These are phyloP conservation scores for Meleagris gallopavo DNA, from an alignment of 2,113 vertebrate species.

Conservation along the genomic window DNA sequence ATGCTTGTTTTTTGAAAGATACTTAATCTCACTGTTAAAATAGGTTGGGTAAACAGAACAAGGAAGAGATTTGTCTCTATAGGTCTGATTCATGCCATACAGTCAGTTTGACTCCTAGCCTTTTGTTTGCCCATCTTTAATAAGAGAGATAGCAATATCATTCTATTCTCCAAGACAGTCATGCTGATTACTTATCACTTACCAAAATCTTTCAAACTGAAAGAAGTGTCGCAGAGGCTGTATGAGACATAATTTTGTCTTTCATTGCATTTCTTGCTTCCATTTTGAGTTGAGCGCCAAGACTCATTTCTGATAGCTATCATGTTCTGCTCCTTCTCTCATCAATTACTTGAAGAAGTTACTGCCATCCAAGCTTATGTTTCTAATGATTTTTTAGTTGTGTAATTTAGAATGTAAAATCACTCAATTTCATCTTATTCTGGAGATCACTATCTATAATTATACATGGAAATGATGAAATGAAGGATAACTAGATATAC, in stretches of 20 bases:
- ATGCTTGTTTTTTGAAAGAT: background rate
- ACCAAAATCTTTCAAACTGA: constrained; percentile 40
- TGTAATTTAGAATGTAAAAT: constrained; percentile 52
- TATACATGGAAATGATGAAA: constrained; percentile 43
- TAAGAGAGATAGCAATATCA: background rate
- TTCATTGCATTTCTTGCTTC: constrained; percentile 30
- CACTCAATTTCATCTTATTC: constrained; percentile 52
- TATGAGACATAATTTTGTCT: constrained; percentile 23
- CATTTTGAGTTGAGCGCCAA: constrained; percentile 29
- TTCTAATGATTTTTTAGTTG: constrained; percentile 62
- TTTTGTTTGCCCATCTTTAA: background rate
- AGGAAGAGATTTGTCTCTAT: background rate
- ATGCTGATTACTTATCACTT: constrained; percentile 42
- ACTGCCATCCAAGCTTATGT: constrained; percentile 38
- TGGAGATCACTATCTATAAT: constrained; percentile 45
- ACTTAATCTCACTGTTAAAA: background rate
- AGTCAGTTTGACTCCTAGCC: background rate
- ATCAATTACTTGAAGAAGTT: constrained; percentile 60
- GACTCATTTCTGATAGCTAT: constrained; percentile 30
- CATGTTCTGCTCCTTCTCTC: constrained; percentile 49
- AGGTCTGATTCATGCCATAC: background rate
- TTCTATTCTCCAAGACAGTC: background rate
- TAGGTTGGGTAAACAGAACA: background rate
- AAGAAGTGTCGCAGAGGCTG: background rate
- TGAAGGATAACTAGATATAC: constrained; percentile 19